Evolutionary conservation across 2,888 invertebrate species (phyloP).

Genomic region (Hypolimnas misippus): DNA sequence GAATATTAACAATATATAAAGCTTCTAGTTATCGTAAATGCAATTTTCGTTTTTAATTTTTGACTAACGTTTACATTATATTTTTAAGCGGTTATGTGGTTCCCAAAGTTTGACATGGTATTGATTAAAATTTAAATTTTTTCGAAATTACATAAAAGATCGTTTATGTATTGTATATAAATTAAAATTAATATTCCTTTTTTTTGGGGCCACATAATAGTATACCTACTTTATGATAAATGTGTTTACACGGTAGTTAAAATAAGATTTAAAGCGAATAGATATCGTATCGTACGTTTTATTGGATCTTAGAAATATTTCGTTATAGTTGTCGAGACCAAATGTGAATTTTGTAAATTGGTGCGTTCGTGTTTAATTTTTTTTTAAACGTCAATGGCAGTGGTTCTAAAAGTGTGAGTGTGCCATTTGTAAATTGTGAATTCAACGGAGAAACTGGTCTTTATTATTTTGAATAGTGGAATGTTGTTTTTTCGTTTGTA

Average conservation of each 20-base stretch:
- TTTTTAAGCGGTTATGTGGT: constrained; percentile 32
- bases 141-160: not conserved
- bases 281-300: constrained; percentile 1
- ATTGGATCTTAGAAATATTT: constrained; percentile 14
- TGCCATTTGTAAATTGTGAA: constrained; percentile 35
- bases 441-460: constrained; percentile 4
- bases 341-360: constrained; percentile 27
- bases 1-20: constrained; percentile 34
- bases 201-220: constrained; percentile 40
- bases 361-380: constrained; percentile 6
- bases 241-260: constrained; percentile 34
- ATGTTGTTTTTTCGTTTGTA: constrained; percentile 39
- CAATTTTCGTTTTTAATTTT: constrained; percentile 33
- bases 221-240: constrained; percentile 33
- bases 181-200: constrained; percentile 25
- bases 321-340: constrained; percentile 32
- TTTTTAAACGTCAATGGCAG: not conserved
- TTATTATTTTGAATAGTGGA: constrained; percentile 24
- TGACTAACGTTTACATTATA: constrained; percentile 35
- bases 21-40: constrained; percentile 38
- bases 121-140: not conserved
- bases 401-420: constrained; percentile 14
- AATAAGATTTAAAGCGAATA: constrained; percentile 13
- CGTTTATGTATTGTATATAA: constrained; percentile 28
- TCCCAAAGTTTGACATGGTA: constrained; percentile 1